Base-by-base conservation (phyloP, 2,113 vertebrate species). In the Nycticorax nycticorax region DNA sequence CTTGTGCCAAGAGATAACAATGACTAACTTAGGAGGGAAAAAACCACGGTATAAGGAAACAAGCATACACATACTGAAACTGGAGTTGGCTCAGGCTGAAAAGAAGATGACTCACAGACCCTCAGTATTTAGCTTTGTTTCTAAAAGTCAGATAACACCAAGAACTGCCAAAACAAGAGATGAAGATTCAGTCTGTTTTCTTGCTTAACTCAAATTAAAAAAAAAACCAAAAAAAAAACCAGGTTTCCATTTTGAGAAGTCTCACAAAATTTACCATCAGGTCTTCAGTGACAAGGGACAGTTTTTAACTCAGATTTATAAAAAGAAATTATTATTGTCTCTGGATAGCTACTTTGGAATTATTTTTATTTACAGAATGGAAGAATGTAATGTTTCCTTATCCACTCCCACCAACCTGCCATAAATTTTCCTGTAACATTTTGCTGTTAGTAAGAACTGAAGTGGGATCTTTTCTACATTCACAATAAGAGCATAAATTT, bases 1-100 rank as follows among this genome's bases (percentile, higher is more conserved):
- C 45, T 95, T 48, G 77, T 94, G 96, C 96, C 96, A 96, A 96
- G 74, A 95, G 96, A 94, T 97, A 96, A 89, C 87, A 93, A 85
- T 85, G 96, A 97, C 94, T 95, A 91, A 91, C 14, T 84, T 39
- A 59, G 43, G 45, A 96, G 92, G 84, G 56, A 48, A 96, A 91
- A 96, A 96, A 87, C 89, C 84, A 82, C 3, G 1, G 62, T 39
- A 68, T 73, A 91, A 86, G 78, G 87, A 91, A 96, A 88, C 73
- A 96, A 87, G 85, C 30, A 76, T 6, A 73, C 45, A 76, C 53
- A 85, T 26, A 92, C 30, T 87, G 89, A 89, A 93, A 69, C 35
- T 82, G 24, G 35, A 93, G 77, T 57, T 94, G 87, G 92, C 92
- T 87, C 62, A 93, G 74, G 53, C 93, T 76, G 77, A 91, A 91